Evolutionary conservation across 2,797 vertebrate species (phyloP).

Genomic region (Salarias fasciatus): DNA sequence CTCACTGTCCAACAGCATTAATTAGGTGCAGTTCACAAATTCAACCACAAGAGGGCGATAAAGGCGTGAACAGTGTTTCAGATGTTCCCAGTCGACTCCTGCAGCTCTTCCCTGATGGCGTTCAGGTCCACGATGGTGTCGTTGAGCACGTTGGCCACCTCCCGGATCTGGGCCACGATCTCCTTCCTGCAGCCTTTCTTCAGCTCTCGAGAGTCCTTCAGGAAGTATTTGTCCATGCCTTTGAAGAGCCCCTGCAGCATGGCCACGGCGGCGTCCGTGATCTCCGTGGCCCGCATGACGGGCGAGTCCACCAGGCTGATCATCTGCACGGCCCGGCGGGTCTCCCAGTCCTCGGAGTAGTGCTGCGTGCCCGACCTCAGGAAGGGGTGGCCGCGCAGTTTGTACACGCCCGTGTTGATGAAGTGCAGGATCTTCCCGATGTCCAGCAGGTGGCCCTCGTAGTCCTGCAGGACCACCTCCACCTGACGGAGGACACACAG

Average conservation of each 20-base stretch:
- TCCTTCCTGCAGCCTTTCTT: constrained; percentile 78
- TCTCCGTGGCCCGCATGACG: constrained; percentile 53
- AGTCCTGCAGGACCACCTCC: constrained; percentile 69
- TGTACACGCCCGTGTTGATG: constrained; percentile 70
- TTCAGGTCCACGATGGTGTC: constrained; percentile 73
- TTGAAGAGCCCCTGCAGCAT: constrained; percentile 68
- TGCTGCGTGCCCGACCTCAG: constrained; percentile 78
- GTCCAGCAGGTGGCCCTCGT: constrained; percentile 70
- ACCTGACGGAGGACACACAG: constrained; percentile 61
- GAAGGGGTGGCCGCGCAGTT: constrained; percentile 73
- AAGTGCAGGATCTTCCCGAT: constrained; percentile 72
- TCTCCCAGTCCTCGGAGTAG: constrained; percentile 78
- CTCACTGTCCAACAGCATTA: too few species aligned
- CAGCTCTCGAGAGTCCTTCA: constrained; percentile 76
- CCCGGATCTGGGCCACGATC: constrained; percentile 71
- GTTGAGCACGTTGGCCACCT: constrained; percentile 71
- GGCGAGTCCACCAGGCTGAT: constrained; percentile 69
- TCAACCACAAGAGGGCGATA: constrained; percentile 35
- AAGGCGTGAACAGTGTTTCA: constrained; percentile 35
- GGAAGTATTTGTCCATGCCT: constrained; percentile 80
- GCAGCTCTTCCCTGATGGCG: constrained; percentile 76
- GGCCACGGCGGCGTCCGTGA: constrained; percentile 28
- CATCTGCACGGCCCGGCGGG: constrained; percentile 79
- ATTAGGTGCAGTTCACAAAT: constrained; percentile 2
- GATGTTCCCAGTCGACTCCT: constrained; percentile 66